Evolutionary conservation across 2,888 invertebrate species (phyloP).

Genomic region (Zhuqinia jingwanae): DNA sequence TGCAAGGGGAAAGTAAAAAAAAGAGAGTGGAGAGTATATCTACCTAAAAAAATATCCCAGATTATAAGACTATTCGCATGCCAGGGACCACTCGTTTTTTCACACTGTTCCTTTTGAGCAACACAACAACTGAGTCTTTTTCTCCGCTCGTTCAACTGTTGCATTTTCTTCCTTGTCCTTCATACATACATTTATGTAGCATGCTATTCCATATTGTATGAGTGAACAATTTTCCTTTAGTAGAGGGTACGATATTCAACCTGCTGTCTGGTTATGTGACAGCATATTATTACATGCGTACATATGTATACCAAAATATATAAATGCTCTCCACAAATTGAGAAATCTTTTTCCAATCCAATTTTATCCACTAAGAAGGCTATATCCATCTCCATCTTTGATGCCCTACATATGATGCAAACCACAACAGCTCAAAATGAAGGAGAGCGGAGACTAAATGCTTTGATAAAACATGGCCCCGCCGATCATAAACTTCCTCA

Average conservation of each 20-base stretch:
- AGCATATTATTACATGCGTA: not conserved
- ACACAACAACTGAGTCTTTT: not conserved
- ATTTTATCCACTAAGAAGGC: not conserved
- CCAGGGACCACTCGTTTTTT: not conserved
- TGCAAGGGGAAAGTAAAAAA: no score
- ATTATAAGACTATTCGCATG: not conserved
- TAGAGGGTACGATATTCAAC: conserved; percentile 6
- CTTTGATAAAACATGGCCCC: not conserved
- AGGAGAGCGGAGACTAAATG: not conserved
- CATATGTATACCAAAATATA: conserved; percentile 8
- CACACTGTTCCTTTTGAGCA: not conserved
- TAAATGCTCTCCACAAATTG: not conserved
- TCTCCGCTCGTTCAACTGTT: conserved; percentile 31
- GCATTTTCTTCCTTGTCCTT: not conserved
- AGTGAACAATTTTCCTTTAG: no score
- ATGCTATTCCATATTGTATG: not conserved
- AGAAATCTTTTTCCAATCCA: conserved; percentile 33
- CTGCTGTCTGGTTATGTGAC: not conserved
- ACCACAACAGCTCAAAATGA: not conserved
- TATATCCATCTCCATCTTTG: not conserved
- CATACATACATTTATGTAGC: not conserved
- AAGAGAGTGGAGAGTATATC: not conserved
- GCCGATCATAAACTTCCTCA: not conserved
- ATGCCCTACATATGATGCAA: not conserved
- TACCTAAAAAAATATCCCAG: not conserved